phyloP scores from a whole-genome alignment of 2,113 vertebrate species.

The Cololabis saira region DNA sequence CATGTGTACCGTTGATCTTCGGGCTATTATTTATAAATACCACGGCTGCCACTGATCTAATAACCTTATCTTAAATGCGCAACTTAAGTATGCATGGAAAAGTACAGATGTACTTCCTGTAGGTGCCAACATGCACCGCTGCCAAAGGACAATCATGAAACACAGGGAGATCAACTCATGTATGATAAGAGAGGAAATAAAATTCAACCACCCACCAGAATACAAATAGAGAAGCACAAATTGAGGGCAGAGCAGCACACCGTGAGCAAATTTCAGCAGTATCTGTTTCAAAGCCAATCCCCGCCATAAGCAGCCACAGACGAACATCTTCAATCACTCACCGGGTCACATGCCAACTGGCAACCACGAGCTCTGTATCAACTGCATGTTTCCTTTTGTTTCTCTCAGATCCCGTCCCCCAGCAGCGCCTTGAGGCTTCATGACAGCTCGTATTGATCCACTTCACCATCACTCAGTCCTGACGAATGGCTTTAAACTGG shows the following conservation, averaged over 20 bases:
- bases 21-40: not conserved
- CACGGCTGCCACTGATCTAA: not conserved
- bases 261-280: slow-evolving; percentile 28
- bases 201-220: slow-evolving; percentile 26
- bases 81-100: too few relatives aligned
- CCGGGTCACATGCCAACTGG: slow-evolving; percentile 64
- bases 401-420: slow-evolving; percentile 56
- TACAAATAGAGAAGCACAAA: slow-evolving; percentile 38
- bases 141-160: slow-evolving; percentile 15
- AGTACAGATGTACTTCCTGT: not conserved
- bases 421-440: slow-evolving; percentile 50
- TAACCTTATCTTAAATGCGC: not conserved
- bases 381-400: slow-evolving; percentile 73
- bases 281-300: slow-evolving; percentile 55
- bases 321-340: slow-evolving; percentile 64
- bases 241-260: slow-evolving; percentile 43
- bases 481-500: slow-evolving; percentile 68
- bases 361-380: slow-evolving; percentile 57
- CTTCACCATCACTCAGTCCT: slow-evolving; percentile 73
- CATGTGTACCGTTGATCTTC: not conserved
- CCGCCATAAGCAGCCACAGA: slow-evolving; percentile 40
- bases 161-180: slow-evolving; percentile 9
- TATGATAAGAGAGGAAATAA: slow-evolving; percentile 25
- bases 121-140: not conserved
- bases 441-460: slow-evolving; percentile 74